Conservation (phyloP, 1,140 invertebrate species). For the Dufourea novaeangliae region DNA sequence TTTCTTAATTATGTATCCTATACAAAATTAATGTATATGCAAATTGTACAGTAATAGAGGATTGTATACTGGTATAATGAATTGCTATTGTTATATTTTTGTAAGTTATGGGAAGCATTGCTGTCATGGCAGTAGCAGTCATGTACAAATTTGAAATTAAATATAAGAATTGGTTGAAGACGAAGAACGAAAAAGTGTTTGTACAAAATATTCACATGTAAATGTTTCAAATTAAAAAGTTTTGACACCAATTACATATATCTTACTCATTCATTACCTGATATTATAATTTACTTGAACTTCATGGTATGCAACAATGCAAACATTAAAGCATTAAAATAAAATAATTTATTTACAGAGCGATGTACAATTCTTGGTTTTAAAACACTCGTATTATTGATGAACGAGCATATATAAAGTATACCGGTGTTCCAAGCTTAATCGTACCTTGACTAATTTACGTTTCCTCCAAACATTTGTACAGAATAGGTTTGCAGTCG, state of each 20-base stretch:
- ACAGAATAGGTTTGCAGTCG: conserved; percentile 30
- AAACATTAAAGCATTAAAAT: conserved; percentile 55
- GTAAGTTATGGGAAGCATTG: background rate
- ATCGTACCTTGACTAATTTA: conserved; percentile 35
- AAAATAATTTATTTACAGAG: conserved; percentile 54
- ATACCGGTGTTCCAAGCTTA: conserved; percentile 47
- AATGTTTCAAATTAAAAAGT: conserved; percentile 20
- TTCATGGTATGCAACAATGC: conserved; percentile 25
- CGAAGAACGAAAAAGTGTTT: background rate
- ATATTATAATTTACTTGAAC: too few relatives aligned
- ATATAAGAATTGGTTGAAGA: background rate
- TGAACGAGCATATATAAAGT: conserved; percentile 17
- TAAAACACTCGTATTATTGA: conserved; percentile 16
- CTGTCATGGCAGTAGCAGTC: background rate
- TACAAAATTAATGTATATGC: background rate
- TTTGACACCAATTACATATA: background rate
- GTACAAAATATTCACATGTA: conserved; percentile 16
- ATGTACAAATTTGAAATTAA: conserved; percentile 2
- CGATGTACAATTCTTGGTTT: conserved; percentile 45
- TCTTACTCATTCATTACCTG: background rate
- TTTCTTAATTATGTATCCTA: background rate
- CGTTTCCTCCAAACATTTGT: conserved; percentile 30
- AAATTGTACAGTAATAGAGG: background rate
- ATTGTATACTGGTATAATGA: background rate
- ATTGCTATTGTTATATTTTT: conserved; percentile 46